Evolutionary conservation across 2,797 vertebrate species (phyloP).

Genomic region (Meda fulgida): DNA sequence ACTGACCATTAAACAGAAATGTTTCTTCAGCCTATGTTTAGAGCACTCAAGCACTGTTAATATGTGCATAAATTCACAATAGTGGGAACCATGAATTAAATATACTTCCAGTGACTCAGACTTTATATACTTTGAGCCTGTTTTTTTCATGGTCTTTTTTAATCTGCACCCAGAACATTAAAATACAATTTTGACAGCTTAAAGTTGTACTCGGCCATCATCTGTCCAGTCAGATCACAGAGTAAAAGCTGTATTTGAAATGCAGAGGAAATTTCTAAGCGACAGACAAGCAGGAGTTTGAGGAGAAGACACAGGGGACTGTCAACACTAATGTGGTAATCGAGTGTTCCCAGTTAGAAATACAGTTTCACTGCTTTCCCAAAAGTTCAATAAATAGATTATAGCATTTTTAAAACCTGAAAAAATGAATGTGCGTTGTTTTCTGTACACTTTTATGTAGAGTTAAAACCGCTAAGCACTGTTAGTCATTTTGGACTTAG

Average conservation of each 20-base stretch:
- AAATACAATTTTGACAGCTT: conserved; percentile 78
- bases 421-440: neutral
- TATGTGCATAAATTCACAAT: conserved; percentile 42
- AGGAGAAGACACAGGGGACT: conserved; percentile 22
- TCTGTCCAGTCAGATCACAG: conserved; percentile 72
- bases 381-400: conserved; percentile 3
- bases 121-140: conserved; percentile 24
- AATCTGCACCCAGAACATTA: conserved; percentile 73
- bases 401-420: neutral
- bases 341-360: conserved; percentile 23
- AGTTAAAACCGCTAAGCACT: neutral
- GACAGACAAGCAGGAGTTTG: conserved; percentile 28
- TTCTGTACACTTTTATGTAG: neutral
- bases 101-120: conserved; percentile 13
- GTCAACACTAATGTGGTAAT: conserved; percentile 43
- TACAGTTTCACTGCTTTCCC: conserved; percentile 14
- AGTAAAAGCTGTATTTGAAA: conserved; percentile 70
- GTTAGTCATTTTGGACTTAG: neutral
- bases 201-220: conserved; percentile 73
- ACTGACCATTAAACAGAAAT: conserved; percentile 32
- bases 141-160: conserved; percentile 57
- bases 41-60: conserved; percentile 27
- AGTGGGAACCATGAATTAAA: conserved; percentile 38
- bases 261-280: conserved; percentile 50
- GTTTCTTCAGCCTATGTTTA: conserved; percentile 23